Evolutionary conservation across 1,140 invertebrate species (phyloP), one percentile per base, ranked within the genome.

Genomic region (Lutraria rhynchaena): DNA sequence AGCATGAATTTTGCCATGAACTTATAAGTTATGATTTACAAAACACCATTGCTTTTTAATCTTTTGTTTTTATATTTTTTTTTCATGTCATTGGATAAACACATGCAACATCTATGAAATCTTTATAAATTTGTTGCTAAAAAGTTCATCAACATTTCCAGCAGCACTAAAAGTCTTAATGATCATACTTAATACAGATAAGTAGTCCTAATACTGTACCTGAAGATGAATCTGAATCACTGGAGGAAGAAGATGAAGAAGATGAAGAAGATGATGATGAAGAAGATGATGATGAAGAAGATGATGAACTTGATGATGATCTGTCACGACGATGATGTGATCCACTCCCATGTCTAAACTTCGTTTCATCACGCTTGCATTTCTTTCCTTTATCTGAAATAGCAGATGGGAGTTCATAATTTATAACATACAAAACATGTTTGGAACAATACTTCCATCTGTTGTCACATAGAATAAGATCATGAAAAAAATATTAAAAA

Each of bases 201-300:
- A n/a, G 51, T 53, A 9, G 19, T n/a, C 3, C 2, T 3, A 4
- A n/a, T n/a, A 29, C 13, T 22, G 24, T 73, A 73, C 70, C 70
- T 44, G 73, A 44, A 44, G 73, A 75, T 13, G 73, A 75, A 63
- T 75, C 55, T 46, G 73, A 75, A 13, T 75, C 73, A 75, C 55
- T 74, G n/a, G 44, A 51, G 31, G 49, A 41, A 13, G 71, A 74
- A 41, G 71, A 74, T 57, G 71, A 74, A n/a, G n/a, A n/a, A n/a
- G n/a, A n/a, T n/a, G n/a, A n/a, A n/a, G n/a, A n/a, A n/a, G n/a
- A n/a, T 22, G 73, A 49, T 61, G 73, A 75, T 46, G 73, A 75
- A 31, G 58, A 75, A 29, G 73, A 75, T 44, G 73, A 75, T 2
- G 55, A 60, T 15, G 57, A 57, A n/a, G 73, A 75, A 17, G 73